These are phyloP conservation scores for Lepidurus arcticus DNA, from an alignment of 1,140 invertebrate genomes.

Conservation along the genomic window DNA sequence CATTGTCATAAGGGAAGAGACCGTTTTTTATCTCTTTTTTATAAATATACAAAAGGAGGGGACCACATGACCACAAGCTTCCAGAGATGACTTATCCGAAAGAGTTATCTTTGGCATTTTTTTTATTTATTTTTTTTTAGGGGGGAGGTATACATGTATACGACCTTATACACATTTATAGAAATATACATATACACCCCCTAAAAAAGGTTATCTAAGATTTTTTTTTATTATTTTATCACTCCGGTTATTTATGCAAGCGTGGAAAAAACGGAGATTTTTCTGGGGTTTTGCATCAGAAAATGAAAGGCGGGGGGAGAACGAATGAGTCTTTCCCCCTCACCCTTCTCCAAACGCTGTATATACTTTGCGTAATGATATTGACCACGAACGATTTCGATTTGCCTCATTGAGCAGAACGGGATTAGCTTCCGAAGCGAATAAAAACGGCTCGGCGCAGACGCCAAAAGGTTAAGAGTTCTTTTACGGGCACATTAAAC, in stretches of 20 bases:
- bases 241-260: slow-evolving; percentile 1
- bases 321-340: neutral
- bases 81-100: neutral
- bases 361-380: slow-evolving; percentile 22
- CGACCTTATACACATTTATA: neutral
- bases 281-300: slow-evolving; percentile 9
- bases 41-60: slow-evolving; percentile 7
- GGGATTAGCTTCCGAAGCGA: neutral
- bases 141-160: slow-evolving; percentile 1
- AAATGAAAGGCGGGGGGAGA: neutral
- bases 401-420: neutral
- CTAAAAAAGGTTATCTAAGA: neutral
- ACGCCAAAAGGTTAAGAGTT: too few species aligned
- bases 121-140: neutral
- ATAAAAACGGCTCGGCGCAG: too few species aligned
- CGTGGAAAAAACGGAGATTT: neutral
- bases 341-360: neutral
- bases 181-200: neutral
- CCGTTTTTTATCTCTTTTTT: slow-evolving; percentile 4
- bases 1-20: slow-evolving; percentile 3
- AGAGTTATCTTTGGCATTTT: neutral
- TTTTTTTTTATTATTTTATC: neutral
- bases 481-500: too few species aligned
- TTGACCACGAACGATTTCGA: slow-evolving; percentile 21
- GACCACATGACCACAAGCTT: neutral